These are phyloP conservation scores for Hydractinia echinata DNA, from an alignment of 30 jellyfish, hydroid and myxozoan species.

Conservation along the genomic window DNA sequence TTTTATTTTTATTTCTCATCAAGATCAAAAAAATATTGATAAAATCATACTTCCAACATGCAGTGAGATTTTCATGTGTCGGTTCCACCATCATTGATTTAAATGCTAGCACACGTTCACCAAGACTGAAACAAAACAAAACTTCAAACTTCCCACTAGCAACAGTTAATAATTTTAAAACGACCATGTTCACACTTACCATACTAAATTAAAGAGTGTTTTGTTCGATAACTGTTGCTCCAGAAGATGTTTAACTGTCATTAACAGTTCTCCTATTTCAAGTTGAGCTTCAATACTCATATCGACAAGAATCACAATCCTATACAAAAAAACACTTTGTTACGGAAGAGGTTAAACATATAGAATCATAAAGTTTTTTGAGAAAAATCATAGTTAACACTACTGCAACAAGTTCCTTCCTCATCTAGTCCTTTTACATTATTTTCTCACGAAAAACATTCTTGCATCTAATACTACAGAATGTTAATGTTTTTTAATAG, in stretches of 20 bases:
- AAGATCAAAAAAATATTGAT: neutral
- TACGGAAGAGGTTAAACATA: too few relatives aligned
- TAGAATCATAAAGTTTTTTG: too few relatives aligned
- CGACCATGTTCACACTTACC: constrained; percentile 40
- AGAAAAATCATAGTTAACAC: too few relatives aligned
- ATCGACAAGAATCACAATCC: constrained; percentile 71
- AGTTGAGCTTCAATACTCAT: constrained; percentile 56
- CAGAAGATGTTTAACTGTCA: constrained; percentile 46
- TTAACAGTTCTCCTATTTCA: constrained; percentile 44
- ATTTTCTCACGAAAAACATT: too few relatives aligned
- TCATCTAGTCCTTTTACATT: too few relatives aligned
- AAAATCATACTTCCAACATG: constrained; percentile 53
- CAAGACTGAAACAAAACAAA: constrained; percentile 39
- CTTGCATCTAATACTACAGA: too few relatives aligned
- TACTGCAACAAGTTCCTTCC: too few relatives aligned
- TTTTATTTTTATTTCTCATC: too few relatives aligned
- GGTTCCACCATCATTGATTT: constrained; percentile 57
- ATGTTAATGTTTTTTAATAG: too few relatives aligned
- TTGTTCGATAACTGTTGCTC: constrained; percentile 71
- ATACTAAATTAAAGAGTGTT: constrained; percentile 50
- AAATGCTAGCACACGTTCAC: constrained; percentile 39
- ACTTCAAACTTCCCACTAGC: neutral
- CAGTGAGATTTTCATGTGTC: constrained; percentile 33
- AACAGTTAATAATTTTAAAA: neutral
- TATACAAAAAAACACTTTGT: constrained; percentile 10